phyloP scores from a whole-genome alignment of 2,888 invertebrate species.

The Polylopha cassiicola region DNA sequence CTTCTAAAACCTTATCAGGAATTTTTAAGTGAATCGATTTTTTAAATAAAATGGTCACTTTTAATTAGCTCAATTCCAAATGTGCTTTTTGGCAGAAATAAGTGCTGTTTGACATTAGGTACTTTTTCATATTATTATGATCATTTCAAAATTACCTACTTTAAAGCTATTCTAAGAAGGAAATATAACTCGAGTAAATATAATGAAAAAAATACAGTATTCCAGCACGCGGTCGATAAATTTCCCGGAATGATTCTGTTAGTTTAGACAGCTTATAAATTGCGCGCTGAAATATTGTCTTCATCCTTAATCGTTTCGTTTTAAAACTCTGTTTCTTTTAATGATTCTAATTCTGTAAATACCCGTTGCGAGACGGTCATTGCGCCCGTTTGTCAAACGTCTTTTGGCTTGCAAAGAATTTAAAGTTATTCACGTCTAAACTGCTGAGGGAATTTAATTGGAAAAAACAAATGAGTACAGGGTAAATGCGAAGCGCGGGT shows the following conservation, averaged over 20 bases:
- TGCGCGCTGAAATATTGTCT: conserved; percentile 42
- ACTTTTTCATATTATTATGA: not conserved
- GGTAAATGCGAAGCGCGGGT: conserved; percentile 50
- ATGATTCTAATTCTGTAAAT: conserved; percentile 42
- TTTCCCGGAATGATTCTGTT: conserved; percentile 35
- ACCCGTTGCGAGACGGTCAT: conserved; percentile 40
- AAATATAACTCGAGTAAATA: too few relatives aligned
- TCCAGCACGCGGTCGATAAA: conserved; percentile 31
- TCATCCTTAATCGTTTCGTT: conserved; percentile 45
- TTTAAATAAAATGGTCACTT: too few relatives aligned
- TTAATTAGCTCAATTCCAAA: too few relatives aligned
- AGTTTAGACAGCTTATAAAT: conserved; percentile 44
- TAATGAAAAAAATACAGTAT: conserved; percentile 1
- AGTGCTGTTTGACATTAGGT: too few relatives aligned
- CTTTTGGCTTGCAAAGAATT: conserved; percentile 37
- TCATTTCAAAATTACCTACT: too few relatives aligned
- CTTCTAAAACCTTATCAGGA: too few relatives aligned
- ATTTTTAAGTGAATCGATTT: too few relatives aligned
- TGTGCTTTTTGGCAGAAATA: too few relatives aligned
- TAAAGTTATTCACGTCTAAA: conserved; percentile 39
- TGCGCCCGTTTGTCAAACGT: conserved; percentile 43
- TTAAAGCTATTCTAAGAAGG: too few relatives aligned
- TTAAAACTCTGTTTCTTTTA: conserved; percentile 36
- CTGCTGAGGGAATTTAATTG: conserved; percentile 40
- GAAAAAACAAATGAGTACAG: conserved; percentile 33